Evolutionary conservation across 2,113 vertebrate species (phyloP).

Genomic region (Choloepus hoffmanni): DNA sequence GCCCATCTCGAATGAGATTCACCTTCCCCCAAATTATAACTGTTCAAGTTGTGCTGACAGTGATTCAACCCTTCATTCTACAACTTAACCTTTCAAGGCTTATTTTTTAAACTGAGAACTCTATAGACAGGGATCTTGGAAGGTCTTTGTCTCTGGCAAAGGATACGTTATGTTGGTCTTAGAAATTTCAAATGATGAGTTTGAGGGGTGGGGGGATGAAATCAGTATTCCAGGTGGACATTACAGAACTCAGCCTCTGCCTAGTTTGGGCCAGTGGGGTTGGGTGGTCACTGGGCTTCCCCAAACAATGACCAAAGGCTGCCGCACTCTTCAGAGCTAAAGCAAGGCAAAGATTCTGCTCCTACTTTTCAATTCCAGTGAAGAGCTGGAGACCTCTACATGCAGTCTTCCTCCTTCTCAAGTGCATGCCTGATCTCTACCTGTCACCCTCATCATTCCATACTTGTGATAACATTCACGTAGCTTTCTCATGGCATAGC

Average conservation of each 20-base stretch:
- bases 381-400: not conserved
- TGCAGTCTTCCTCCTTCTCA: not conserved
- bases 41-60: not conserved
- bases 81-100: constrained; percentile 69
- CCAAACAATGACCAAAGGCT: not conserved
- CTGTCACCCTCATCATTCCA: accelerated
- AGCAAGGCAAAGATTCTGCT: not conserved
- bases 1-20: not conserved
- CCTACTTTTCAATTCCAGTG: not conserved
- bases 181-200: constrained; percentile 37
- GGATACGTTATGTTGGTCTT: constrained; percentile 4
- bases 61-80: not conserved
- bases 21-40: constrained; percentile 9
- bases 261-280: not conserved
- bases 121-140: not conserved
- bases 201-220: not conserved
- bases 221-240: not conserved
- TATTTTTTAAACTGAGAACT: constrained; percentile 63
- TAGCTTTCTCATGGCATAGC: accelerated
- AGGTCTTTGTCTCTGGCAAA: constrained; percentile 53
- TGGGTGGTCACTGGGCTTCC: not conserved
- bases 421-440: not conserved
- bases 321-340: not conserved
- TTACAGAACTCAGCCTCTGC: not conserved
- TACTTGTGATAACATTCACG: not conserved